A percentile compares a stretch with the other conserved stretches of the same genome.
Evolutionary conservation across 2,113 vertebrate species (phyloP).

Genomic region (Penelope pileata): DNA sequence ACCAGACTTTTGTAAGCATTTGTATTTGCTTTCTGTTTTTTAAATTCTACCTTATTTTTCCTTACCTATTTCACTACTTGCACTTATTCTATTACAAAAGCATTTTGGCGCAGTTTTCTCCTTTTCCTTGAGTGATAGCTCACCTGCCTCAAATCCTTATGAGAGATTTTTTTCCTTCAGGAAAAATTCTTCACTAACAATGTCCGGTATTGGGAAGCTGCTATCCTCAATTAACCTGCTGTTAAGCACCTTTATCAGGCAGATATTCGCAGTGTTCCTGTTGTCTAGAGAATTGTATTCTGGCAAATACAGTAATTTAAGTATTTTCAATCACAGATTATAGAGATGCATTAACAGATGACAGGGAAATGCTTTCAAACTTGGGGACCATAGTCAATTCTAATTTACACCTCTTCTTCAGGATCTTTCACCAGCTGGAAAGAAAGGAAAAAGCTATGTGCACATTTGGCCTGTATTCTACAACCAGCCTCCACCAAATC

Average conservation of each 20-base stretch:
- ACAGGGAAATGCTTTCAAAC: neutral
- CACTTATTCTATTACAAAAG: neutral
- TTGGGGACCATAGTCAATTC: neutral
- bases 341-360: neutral
- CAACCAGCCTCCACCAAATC: neutral
- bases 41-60: neutral
- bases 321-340: neutral
- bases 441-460: neutral
- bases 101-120: neutral
- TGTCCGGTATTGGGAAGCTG: neutral
- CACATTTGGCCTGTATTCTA: neutral
- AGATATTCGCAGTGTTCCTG: neutral
- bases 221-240: neutral
- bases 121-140: neutral
- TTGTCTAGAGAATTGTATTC: neutral
- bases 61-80: neutral
- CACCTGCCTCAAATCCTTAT: neutral
- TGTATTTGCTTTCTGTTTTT: neutral
- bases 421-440: neutral
- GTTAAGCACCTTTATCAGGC: neutral
- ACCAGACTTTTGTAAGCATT: neutral
- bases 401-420: neutral
- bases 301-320: neutral
- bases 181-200: neutral
- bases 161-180: neutral